Evolutionary conservation across 1,140 invertebrate genomes (phyloP), one percentile per base, ranked within the genome.

Genomic region (Drosophila grimshawi): DNA sequence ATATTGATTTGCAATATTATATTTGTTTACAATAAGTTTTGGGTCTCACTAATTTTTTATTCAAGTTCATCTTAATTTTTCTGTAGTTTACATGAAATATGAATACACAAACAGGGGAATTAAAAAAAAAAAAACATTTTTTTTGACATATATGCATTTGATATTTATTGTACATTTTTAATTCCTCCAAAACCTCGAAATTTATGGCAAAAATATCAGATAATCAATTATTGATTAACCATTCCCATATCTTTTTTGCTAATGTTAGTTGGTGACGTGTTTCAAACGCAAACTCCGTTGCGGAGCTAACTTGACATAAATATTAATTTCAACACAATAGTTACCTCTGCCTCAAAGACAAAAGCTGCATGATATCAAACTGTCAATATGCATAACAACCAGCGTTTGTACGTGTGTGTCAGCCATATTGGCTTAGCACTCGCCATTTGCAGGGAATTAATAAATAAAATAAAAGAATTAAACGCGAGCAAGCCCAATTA

Each of bases 371-470:
- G 41, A 5, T n/a, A 72, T 8, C 32, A 8, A 46, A 76, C 67
- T 33, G 6, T 27, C 3, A 2, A 37, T 5, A 19, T 52, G 3
- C 7, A 48, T 64, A 76, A 3, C 67, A 49, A 10, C 3, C n/a
- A 76, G 27, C 67, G 46, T 71, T 53, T 71, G 33, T 41, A 32
- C 49, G 39, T 55, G 2, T 30, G 61, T 60, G 74, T 56, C 74
- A 57, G 61, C 74, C 61, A 65, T 76, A 56, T 76, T 76, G 74
- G 49, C 48, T 72, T 35, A 72, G 29, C 63, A 61, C 65, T 74
- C 71, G 71, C 71, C 62, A 66, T 70, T 72, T 76, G 49, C 62
- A 65, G 74, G 61, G 59, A 66, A 76, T 76, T 72, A 72, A 76
- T 76, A 76, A 76, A 76, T 76, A 72, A 76, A 76, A 57, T 63